Evolutionary conservation across 2,113 vertebrate species (phyloP).

Genomic region (Oryzias curvinotus): DNA sequence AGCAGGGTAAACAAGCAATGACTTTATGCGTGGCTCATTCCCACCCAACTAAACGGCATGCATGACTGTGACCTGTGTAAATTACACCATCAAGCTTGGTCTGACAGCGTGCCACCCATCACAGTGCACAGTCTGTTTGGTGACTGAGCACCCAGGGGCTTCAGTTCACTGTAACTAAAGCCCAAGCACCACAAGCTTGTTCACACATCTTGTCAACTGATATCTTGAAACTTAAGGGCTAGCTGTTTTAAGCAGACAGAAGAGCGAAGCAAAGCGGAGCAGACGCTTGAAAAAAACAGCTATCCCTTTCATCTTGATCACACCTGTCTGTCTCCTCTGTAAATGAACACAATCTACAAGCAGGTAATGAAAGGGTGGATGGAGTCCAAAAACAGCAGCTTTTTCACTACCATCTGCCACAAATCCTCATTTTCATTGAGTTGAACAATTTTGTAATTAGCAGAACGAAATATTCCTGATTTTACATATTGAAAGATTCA

Average conservation of each 20-base stretch:
- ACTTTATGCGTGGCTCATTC: slow-evolving; percentile 30
- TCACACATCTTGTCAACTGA: slow-evolving; percentile 50
- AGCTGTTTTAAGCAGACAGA: slow-evolving; percentile 29
- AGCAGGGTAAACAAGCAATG: slow-evolving; percentile 75
- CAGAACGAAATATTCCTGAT: neutral
- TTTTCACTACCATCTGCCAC: neutral
- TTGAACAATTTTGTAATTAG: neutral
- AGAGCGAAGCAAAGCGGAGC: slow-evolving; percentile 8
- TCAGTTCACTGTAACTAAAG: slow-evolving; percentile 31
- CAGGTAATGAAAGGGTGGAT: slow-evolving; percentile 47
- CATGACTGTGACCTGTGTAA: slow-evolving; percentile 61
- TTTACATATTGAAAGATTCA: neutral
- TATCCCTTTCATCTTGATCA: slow-evolving; percentile 35
- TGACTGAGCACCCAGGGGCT: slow-evolving; percentile 68
- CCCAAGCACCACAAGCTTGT: slow-evolving; percentile 49
- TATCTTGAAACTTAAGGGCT: slow-evolving; percentile 41
- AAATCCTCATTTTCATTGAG: neutral
- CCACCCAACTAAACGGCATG: slow-evolving; percentile 46
- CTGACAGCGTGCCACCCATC: slow-evolving; percentile 55
- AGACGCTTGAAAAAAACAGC: slow-evolving; percentile 7
- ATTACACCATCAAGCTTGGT: slow-evolving; percentile 64
- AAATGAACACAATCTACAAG: slow-evolving; percentile 15
- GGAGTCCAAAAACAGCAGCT: neutral
- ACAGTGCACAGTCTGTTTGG: slow-evolving; percentile 39
- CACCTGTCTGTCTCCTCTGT: slow-evolving; percentile 40